A percentile compares a stretch with the other conserved stretches of the same genome.
Evolutionary conservation across 2,797 vertebrate species (phyloP).

Genomic region (Liasis olivaceus): DNA sequence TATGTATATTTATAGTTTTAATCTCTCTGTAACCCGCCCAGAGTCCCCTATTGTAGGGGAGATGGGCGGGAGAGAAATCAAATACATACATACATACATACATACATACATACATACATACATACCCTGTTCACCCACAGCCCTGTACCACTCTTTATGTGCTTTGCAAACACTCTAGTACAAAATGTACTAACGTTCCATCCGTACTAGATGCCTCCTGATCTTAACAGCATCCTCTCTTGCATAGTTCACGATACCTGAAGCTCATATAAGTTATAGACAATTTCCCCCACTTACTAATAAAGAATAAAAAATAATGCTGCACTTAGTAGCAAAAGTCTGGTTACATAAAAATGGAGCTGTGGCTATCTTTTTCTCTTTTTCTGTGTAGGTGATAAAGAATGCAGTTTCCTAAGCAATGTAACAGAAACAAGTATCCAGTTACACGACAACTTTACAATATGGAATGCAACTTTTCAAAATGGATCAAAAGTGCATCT

Average conservation of each 20-base stretch:
- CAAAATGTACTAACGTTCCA: background rate
- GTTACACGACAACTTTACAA: slow-evolving; percentile 1
- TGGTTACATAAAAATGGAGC: fast-evolving
- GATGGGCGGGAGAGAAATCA: too few relatives aligned
- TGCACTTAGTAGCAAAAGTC: background rate
- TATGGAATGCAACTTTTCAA: background rate
- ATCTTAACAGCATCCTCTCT: background rate
- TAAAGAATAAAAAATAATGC: background rate
- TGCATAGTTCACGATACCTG: background rate
- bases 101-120: too few relatives aligned
- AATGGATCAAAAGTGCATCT: background rate
- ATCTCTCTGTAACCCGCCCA: too few relatives aligned
- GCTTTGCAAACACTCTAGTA: background rate
- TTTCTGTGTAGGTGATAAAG: slow-evolving; percentile 45
- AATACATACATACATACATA: too few relatives aligned
- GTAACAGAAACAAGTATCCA: background rate
- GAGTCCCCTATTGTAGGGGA: too few relatives aligned
- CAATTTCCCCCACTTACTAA: background rate
- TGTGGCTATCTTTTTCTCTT: background rate
- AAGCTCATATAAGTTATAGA: background rate
- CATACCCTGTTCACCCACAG: background rate
- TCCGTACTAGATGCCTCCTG: background rate
- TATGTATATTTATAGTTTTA: too few relatives aligned
- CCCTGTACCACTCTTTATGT: background rate
- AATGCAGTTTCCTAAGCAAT: slow-evolving; percentile 18